A percentile compares a stretch with the other conserved stretches of the same genome.
phyloP scores from a whole-genome alignment of 2,113 vertebrate genomes.

The Macaca mulatta region DNA sequence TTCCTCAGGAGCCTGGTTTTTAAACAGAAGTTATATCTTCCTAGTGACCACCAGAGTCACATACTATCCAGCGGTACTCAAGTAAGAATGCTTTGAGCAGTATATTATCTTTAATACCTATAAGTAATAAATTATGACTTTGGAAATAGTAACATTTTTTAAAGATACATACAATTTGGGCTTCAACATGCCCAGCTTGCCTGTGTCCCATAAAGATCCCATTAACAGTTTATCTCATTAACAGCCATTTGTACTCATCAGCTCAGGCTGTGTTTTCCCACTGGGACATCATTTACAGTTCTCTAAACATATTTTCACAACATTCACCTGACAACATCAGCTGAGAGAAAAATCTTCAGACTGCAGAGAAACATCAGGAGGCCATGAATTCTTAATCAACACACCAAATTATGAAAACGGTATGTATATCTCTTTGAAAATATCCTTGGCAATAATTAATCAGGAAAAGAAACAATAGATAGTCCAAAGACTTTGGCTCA shows the following conservation, averaged over 20 bases:
- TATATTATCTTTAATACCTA: constrained; percentile 3
- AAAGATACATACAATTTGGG: not conserved
- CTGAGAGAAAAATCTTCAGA: constrained; percentile 50
- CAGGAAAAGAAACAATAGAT: not conserved
- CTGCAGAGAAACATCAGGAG: constrained; percentile 30
- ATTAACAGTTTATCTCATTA: constrained; percentile 59
- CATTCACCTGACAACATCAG: constrained; percentile 52
- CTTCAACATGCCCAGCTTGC: constrained; percentile 11
- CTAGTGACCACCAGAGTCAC: not conserved
- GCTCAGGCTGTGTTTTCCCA: constrained; percentile 57
- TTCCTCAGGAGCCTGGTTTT: not conserved
- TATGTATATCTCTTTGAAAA: constrained; percentile 15
- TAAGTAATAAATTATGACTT: constrained; percentile 35
- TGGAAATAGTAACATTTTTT: not conserved
- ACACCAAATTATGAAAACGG: constrained; percentile 9
- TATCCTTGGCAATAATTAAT: constrained; percentile 33
- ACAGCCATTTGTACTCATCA: constrained; percentile 24
- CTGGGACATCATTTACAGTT: constrained; percentile 39
- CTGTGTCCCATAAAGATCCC: not conserved
- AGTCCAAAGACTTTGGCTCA: not conserved
- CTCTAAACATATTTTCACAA: constrained; percentile 60
- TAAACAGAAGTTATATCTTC: constrained; percentile 8
- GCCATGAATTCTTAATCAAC: constrained; percentile 60
- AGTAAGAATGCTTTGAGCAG: not conserved
- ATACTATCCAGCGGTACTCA: not conserved